Base-by-base conservation (phyloP, 2,888 invertebrate genomes). In the Sesia bembeciformis region DNA sequence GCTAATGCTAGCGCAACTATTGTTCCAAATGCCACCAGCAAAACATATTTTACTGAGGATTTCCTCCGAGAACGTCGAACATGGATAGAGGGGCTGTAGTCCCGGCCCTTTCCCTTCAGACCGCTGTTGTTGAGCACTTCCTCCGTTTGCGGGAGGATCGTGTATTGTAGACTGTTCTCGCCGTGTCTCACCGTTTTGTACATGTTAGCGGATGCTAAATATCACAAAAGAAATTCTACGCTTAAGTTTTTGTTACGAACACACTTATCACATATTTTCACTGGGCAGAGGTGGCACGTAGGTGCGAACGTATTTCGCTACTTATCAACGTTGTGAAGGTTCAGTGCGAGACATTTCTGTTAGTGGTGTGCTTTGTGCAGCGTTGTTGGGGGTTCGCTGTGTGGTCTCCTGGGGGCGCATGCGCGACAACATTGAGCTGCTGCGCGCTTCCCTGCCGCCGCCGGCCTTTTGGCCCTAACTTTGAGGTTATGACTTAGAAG, bases 101-200 rank as follows among this genome's bases (percentile, higher is more conserved):
- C 89, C 54, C 87, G 78, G 56, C 90, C 90, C 64, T 88, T 91
- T 59, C 90, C 90, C 63, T 90, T 90, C 59, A 91, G 68, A 57
- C 92, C 92, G 64, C 92, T 91, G 66, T 92, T 92, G 65, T 77
- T 90, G 57, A 92, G 81, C 65, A 92, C 91, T 74, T 92, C 92
- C 75, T 93, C 94, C 56, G 93, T 93, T 77, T 93, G 93, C 57
- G 93, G 93, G 61, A 94, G 88, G 67, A 94, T 94, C 65, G 93
- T 93, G 79, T 94, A 94, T 73, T 94, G 94, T 66, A 94, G 90
- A 72, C 93, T 93, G 68, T 93, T 93, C 77, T 94, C 94, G 60
- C 94, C 94, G 77, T 93, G 93, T 60, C 93, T 87, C 75, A 94
- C 93, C 65, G 93, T 94, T 84, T 94, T 94, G 84, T 94, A 94